A percentile compares a stretch with the other conserved stretches of the same genome.
Conservation (phyloP, 2,113 vertebrate genomes). For the Copsychus sechellarum region DNA sequence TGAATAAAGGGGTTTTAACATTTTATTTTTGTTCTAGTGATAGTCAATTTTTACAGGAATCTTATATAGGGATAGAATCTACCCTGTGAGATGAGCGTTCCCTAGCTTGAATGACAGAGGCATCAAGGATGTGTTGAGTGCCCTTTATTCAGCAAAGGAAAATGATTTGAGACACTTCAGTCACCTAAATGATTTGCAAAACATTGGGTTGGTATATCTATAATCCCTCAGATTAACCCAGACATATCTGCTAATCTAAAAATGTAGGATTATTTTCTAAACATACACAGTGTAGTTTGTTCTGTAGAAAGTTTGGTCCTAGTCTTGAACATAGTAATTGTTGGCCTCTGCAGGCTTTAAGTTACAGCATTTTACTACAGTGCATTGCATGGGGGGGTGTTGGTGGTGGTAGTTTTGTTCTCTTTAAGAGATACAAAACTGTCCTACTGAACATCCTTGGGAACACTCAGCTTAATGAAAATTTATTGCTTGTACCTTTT, state of each 20-base stretch:
- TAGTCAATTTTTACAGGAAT: constrained; percentile 53
- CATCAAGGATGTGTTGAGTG: constrained; percentile 38
- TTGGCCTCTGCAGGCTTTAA: background rate
- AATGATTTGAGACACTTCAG: constrained; percentile 33
- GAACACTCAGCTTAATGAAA: background rate
- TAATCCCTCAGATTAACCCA: constrained; percentile 28
- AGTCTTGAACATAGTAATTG: background rate
- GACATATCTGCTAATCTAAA: background rate
- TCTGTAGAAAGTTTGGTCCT: background rate
- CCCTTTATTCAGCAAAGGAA: constrained; percentile 36
- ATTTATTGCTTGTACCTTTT: background rate
- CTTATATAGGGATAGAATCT: constrained; percentile 17
- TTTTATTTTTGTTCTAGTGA: constrained; percentile 39
- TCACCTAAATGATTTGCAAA: constrained; percentile 49
- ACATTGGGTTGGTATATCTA: constrained; percentile 40
- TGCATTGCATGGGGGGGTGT: background rate
- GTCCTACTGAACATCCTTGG: background rate
- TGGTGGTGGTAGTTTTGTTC: background rate
- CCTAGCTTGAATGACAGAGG: constrained; percentile 45
- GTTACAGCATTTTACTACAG: background rate
- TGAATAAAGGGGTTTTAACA: constrained; percentile 1
- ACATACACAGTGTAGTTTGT: background rate
- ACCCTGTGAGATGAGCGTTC: background rate
- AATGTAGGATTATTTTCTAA: background rate
- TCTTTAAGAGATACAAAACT: background rate